Evolutionary conservation across 1,140 invertebrate genomes (phyloP).

Genomic region (Wiebesia pumilae): DNA sequence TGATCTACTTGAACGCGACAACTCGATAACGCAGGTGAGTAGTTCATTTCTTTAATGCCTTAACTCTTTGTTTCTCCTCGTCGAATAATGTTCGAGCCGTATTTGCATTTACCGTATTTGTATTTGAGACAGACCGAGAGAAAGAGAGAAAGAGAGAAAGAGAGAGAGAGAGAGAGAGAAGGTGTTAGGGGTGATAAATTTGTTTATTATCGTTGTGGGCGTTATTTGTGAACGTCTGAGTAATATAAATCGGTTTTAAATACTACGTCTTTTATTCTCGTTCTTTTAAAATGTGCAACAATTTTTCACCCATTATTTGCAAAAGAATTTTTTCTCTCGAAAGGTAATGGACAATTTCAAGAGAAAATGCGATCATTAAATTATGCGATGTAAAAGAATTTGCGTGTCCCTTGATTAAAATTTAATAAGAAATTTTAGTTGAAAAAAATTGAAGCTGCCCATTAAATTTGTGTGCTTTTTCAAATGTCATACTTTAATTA

Average conservation of each 20-base stretch:
- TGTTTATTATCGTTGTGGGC: neutral
- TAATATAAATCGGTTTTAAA: slow-evolving; percentile 7
- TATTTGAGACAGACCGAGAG: neutral
- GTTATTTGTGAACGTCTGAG: neutral
- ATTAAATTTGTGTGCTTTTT: neutral
- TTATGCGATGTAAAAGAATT: neutral
- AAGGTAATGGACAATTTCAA: neutral
- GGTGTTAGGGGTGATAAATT: slow-evolving; percentile 4
- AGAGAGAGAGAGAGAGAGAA: too few relatives aligned
- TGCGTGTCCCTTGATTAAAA: neutral
- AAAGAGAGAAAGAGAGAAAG: neutral
- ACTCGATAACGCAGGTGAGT: slow-evolving; percentile 37
- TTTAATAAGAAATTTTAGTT: neutral
- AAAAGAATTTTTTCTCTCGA: neutral
- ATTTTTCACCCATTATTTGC: neutral
- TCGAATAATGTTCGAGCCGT: neutral
- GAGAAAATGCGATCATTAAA: neutral
- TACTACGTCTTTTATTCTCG: neutral
- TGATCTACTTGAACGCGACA: neutral
- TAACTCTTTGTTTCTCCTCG: neutral
- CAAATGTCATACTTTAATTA: slow-evolving; percentile 13
- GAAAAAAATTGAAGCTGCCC: neutral
- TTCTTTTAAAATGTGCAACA: neutral
- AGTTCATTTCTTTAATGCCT: neutral
- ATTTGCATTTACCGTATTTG: too few relatives aligned